Evolutionary conservation across 2,113 vertebrate genomes (phyloP).

Genomic region (Pterocles burchelli): DNA sequence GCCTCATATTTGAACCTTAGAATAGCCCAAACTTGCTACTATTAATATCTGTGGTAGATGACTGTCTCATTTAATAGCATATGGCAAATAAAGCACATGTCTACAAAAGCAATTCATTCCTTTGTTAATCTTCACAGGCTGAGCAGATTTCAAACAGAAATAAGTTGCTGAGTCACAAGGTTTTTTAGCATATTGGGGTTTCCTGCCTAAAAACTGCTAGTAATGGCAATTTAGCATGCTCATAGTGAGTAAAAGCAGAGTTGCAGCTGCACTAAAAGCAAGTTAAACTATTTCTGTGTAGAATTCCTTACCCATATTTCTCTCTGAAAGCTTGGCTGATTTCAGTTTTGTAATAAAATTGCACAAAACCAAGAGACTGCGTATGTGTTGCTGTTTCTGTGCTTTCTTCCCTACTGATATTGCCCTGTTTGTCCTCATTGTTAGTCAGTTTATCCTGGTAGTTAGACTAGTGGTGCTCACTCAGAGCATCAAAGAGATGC

Average conservation of each 20-base stretch:
- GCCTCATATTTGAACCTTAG: not conserved
- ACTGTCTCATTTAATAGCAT: not conserved
- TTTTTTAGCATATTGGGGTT: not conserved
- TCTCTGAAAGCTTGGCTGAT: not conserved
- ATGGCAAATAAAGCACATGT: conserved; percentile 34
- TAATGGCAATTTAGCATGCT: not conserved
- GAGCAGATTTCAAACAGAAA: conserved; percentile 57
- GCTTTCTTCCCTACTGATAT: not conserved
- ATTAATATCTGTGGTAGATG: conserved; percentile 34
- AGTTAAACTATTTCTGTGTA: not conserved
- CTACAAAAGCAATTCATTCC: conserved; percentile 56
- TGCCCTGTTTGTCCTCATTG: too few relatives aligned
- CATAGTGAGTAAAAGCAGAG: not conserved
- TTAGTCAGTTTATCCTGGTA: not conserved
- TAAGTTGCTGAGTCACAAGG: conserved; percentile 42
- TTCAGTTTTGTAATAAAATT: not conserved
- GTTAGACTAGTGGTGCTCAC: not conserved
- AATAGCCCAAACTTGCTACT: conserved; percentile 22
- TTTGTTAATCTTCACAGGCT: conserved; percentile 45
- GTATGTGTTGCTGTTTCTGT: not conserved
- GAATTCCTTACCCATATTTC: not conserved
- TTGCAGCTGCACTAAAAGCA: not conserved
- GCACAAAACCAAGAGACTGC: not conserved
- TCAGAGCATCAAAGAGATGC: not conserved
- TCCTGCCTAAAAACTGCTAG: conserved; percentile 14